phyloP scores from a whole-genome alignment of 2,797 vertebrate species.

The Tadarida brasiliensis region DNA sequence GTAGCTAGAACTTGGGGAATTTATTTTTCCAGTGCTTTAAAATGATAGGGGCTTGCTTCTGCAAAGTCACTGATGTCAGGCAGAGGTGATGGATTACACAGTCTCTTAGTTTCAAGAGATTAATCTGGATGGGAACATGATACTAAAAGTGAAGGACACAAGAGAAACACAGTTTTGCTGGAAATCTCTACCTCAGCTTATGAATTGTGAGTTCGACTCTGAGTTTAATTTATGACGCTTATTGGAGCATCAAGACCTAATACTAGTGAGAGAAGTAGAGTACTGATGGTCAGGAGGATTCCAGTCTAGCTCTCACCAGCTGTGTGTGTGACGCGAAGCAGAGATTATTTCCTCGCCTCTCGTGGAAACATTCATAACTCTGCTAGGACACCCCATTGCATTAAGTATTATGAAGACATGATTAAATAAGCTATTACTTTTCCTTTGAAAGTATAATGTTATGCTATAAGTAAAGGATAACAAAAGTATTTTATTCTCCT shows the following conservation, averaged over 20 bases:
- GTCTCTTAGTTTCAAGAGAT: not conserved
- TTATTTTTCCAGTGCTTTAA: conserved; percentile 37
- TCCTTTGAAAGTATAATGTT: conserved; percentile 40
- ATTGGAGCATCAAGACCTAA: not conserved
- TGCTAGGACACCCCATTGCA: not conserved
- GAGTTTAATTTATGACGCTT: not conserved
- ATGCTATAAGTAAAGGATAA: not conserved
- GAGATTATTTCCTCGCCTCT: not conserved
- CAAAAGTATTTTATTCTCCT: not conserved
- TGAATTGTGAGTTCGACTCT: not conserved
- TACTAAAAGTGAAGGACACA: not conserved
- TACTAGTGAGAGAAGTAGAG: not conserved
- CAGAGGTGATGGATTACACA: not conserved
- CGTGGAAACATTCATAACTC: not conserved
- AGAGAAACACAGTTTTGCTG: not conserved
- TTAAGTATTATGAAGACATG: not conserved
- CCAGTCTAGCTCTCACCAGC: not conserved
- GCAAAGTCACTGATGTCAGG: not conserved
- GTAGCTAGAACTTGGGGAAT: not conserved
- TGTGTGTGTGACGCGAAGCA: not conserved
- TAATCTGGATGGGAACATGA: not conserved
- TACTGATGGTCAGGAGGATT: not conserved
- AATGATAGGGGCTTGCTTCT: not conserved
- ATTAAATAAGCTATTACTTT: conserved; percentile 9
- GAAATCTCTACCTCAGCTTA: not conserved